Evolutionary conservation across 1,140 invertebrate genomes (phyloP).

Genomic region (Spodoptera frugiperda): DNA sequence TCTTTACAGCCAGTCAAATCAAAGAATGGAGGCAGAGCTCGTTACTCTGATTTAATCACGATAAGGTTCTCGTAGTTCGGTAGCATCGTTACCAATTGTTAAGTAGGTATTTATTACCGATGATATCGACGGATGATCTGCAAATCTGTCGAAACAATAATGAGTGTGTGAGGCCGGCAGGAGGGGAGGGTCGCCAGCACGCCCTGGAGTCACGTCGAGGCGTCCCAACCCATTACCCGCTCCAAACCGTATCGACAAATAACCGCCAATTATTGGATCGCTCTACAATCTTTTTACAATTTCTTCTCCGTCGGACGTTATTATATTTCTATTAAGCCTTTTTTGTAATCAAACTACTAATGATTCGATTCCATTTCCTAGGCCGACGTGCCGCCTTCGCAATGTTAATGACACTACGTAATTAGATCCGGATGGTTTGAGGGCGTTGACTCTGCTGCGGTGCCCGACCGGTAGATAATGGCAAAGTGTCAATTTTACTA

Average conservation of each 20-base stretch:
- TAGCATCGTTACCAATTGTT: slow-evolving; percentile 17
- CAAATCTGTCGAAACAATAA: slow-evolving; percentile 30
- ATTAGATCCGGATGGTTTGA: slow-evolving; percentile 85
- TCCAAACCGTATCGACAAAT: slow-evolving; percentile 85
- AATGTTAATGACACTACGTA: slow-evolving; percentile 84
- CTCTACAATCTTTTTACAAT: slow-evolving; percentile 86
- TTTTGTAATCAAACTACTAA: slow-evolving; percentile 86
- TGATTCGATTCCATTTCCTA: slow-evolving; percentile 86
- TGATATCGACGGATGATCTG: slow-evolving; percentile 31
- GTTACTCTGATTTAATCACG: slow-evolving; percentile 31
- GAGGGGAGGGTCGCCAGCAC: slow-evolving; percentile 46
- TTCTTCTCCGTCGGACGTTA: slow-evolving; percentile 82
- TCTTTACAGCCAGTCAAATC: slow-evolving; percentile 3
- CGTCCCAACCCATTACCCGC: slow-evolving; percentile 80
- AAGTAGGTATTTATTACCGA: slow-evolving; percentile 9
- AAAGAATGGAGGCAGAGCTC: slow-evolving; percentile 2
- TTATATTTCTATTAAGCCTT: slow-evolving; percentile 86
- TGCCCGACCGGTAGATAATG: slow-evolving; percentile 73
- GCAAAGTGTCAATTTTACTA: slow-evolving; percentile 81
- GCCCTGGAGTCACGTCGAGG: slow-evolving; percentile 75
- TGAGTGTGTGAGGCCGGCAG: neutral
- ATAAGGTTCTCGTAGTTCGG: neutral
- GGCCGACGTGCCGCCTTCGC: slow-evolving; percentile 82
- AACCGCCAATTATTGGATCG: slow-evolving; percentile 85
- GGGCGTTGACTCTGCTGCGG: slow-evolving; percentile 74